These are phyloP conservation scores for Liparis tanakae DNA, from an alignment of 2,797 vertebrate genomes.

Conservation along the genomic window DNA sequence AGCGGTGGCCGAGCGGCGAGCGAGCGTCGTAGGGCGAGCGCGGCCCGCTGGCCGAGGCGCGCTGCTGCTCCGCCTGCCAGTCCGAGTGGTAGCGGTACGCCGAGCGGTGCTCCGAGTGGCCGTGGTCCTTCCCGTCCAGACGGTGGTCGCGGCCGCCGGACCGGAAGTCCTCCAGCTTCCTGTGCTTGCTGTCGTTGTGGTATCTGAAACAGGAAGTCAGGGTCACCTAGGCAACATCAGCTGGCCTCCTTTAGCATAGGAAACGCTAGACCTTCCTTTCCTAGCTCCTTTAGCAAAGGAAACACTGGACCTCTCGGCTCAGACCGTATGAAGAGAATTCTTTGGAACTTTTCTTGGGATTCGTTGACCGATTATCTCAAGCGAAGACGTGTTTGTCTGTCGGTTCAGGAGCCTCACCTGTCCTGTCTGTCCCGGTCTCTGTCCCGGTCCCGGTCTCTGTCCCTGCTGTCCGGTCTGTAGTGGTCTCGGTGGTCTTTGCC, in stretches of 20 bases:
- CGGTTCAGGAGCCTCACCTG: constrained; percentile 46
- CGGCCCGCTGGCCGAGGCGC: constrained; percentile 90
- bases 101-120: constrained; percentile 86
- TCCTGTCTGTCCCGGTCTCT: constrained; percentile 68
- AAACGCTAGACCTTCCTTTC: too few species aligned
- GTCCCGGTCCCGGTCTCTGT: constrained; percentile 49
- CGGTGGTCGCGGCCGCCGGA: constrained; percentile 89
- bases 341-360: neutral
- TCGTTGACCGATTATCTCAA: neutral
- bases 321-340: neutral
- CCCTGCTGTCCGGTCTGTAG: constrained; percentile 79
- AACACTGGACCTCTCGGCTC: too few species aligned
- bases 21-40: constrained; percentile 93
- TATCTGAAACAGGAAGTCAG: constrained; percentile 65
- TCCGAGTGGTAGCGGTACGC: constrained; percentile 94
- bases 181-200: constrained; percentile 91
- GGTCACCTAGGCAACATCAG: too few species aligned
- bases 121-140: constrained; percentile 90
- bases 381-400: neutral
- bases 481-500: constrained; percentile 94
- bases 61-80: constrained; percentile 94
- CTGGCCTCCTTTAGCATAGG: too few species aligned
- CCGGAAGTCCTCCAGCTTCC: constrained; percentile 93
- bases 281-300: too few species aligned
- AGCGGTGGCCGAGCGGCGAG: constrained; percentile 90